Base-by-base conservation (phyloP, 2,113 vertebrate species). In the Egretta garzetta region DNA sequence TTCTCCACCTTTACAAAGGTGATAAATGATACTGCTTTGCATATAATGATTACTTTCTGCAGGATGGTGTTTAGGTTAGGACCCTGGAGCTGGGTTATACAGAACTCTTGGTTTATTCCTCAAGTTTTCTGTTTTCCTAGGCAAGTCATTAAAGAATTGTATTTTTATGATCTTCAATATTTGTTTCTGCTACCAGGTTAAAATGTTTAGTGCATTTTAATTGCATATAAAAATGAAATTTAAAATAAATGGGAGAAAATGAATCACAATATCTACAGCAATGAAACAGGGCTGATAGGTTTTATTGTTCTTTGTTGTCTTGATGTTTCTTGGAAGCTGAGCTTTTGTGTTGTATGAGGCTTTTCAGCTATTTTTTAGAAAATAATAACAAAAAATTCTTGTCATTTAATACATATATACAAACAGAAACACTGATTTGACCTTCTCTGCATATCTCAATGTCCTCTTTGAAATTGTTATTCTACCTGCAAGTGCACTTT, bases 11-110 rank as follows among this genome's bases (percentile, higher is more conserved):
- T 91, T 85, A 79, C 23, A 82, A 90, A 95, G 80, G 64, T 89
- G 93, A 94, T 91, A 96, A 96, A 95, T 93, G 70, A 75, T 93
- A 56, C 45, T 58, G 45, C 66, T 90, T 84, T 95, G 53, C 74
- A 53, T 85, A 30, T 41, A 80, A 37, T 93, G 62, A 92, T 94
- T 96, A 50, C 37, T 83, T 96, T 83, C 90, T 5, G 4, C 45
- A 55, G 53, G 53, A 58, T 55, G 45, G 14, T 14, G 9, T 64
- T 88, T 1, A 9, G 79, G 59, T 92, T 95, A 86, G 63, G 66
- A 92, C 85, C 85, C 79, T 76, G 71, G 80, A 93, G 53, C 66
- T 91, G 77, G 9, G 8, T 76, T 55, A 35, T 56, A 62, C 14
- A 64, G 45, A 85, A 81, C 52, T 92, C 60, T 81, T 63, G 37